Conservation (phyloP, 2,888 invertebrate species). For the Tipula helvola region DNA sequence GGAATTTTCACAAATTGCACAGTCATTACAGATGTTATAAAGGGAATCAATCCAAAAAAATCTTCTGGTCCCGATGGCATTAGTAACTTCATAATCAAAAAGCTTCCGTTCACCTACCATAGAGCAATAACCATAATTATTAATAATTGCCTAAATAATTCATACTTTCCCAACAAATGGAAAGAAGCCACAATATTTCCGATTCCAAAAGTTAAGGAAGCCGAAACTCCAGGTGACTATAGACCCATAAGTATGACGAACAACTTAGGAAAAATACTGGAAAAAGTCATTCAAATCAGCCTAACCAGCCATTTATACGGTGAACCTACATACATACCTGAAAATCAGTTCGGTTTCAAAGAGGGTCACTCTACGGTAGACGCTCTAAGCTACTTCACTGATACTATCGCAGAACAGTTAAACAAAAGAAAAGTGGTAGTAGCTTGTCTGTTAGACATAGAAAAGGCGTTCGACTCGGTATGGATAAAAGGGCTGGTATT, state of each 20-base stretch:
- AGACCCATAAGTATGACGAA: too few relatives aligned
- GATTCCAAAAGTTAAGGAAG: neutral
- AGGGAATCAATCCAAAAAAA: neutral
- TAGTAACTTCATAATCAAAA: too few relatives aligned
- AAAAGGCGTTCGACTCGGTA: too few relatives aligned
- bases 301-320: neutral
- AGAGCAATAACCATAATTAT: neutral
- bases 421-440: neutral
- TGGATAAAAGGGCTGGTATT: too few relatives aligned
- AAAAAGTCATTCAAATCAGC: neutral
- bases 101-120: too few relatives aligned
- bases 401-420: too few relatives aligned
- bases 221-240: neutral
- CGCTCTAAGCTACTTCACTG: too few relatives aligned
- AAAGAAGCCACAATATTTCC: neutral
- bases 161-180: neutral
- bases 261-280: neutral
- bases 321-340: neutral
- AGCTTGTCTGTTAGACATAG: too few relatives aligned
- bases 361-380: too few relatives aligned
- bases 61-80: neutral
- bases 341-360: too few relatives aligned
- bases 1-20: too few relatives aligned
- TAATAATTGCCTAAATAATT: neutral
- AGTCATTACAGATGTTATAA: too few relatives aligned